Evolutionary conservation across 2,113 vertebrate species (phyloP).

Genomic region (Ceratotherium simum): DNA sequence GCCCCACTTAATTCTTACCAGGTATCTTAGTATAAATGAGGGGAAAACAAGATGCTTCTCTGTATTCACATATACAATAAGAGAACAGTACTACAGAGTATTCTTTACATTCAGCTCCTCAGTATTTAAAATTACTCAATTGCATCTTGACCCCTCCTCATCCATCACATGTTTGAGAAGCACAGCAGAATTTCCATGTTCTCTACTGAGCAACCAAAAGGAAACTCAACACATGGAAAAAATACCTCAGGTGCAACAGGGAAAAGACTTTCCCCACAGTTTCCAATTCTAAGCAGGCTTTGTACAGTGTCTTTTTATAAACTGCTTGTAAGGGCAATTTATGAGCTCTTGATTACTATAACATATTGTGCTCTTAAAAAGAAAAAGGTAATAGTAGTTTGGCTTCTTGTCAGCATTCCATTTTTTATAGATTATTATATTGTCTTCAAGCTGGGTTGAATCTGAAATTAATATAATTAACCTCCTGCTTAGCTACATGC

Average conservation of each 20-base stretch:
- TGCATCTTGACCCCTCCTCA: slow-evolving; percentile 29
- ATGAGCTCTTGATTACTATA: slow-evolving; percentile 74
- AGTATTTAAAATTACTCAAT: not conserved
- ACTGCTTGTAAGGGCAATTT: slow-evolving; percentile 68
- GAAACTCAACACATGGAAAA: slow-evolving; percentile 73
- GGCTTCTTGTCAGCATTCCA: slow-evolving; percentile 60
- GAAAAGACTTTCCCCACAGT: slow-evolving; percentile 54
- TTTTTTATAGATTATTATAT: slow-evolving; percentile 78
- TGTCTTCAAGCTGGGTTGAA: slow-evolving; percentile 64
- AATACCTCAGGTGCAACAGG: slow-evolving; percentile 61
- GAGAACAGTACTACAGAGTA: not conserved
- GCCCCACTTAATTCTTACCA: not conserved
- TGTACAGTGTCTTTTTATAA: slow-evolving; percentile 49
- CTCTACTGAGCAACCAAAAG: slow-evolving; percentile 46
- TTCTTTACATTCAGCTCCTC: not conserved
- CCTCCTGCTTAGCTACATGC: slow-evolving; percentile 4
- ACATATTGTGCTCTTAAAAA: slow-evolving; percentile 73
- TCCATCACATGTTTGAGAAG: not conserved
- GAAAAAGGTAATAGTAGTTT: slow-evolving; percentile 52
- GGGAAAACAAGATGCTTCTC: not conserved
- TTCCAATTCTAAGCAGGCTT: slow-evolving; percentile 62
- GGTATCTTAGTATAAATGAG: not conserved
- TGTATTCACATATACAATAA: not conserved
- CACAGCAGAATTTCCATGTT: slow-evolving; percentile 52
- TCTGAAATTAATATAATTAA: slow-evolving; percentile 79